Conservation (phyloP, 2,797 vertebrate species). For the Poeciliopsis turneri region DNA sequence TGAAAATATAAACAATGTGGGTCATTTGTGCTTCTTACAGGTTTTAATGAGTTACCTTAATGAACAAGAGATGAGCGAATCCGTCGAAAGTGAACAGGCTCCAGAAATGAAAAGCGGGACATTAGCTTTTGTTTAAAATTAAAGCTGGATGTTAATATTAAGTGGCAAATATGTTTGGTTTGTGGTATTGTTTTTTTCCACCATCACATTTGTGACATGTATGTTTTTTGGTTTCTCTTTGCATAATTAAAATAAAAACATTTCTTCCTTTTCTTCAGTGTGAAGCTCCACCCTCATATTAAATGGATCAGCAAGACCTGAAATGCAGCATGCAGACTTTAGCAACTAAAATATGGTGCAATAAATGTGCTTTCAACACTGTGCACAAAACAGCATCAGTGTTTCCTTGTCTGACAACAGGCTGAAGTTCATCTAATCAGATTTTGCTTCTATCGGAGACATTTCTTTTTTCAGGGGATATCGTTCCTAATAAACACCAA, state of each 20-base stretch:
- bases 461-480: background rate
- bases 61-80: slow-evolving; percentile 25
- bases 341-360: background rate
- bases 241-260: background rate
- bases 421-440: background rate
- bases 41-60: slow-evolving; percentile 39
- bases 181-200: background rate
- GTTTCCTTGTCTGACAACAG: background rate
- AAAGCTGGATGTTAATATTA: slow-evolving; percentile 21
- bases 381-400: background rate
- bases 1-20: slow-evolving; percentile 55
- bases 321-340: background rate
- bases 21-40: slow-evolving; percentile 23
- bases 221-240: background rate
- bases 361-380: background rate
- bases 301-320: background rate
- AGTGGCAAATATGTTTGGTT: slow-evolving; percentile 26
- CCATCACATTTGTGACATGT: background rate
- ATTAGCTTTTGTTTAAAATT: slow-evolving; percentile 30
- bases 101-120: slow-evolving; percentile 25
- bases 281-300: background rate
- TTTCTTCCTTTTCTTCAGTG: background rate
- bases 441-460: background rate
- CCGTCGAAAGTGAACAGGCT: slow-evolving; percentile 29
- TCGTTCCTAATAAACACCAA: background rate